Conservation (phyloP, 1,140 invertebrate species). For the Pararge aegeria region DNA sequence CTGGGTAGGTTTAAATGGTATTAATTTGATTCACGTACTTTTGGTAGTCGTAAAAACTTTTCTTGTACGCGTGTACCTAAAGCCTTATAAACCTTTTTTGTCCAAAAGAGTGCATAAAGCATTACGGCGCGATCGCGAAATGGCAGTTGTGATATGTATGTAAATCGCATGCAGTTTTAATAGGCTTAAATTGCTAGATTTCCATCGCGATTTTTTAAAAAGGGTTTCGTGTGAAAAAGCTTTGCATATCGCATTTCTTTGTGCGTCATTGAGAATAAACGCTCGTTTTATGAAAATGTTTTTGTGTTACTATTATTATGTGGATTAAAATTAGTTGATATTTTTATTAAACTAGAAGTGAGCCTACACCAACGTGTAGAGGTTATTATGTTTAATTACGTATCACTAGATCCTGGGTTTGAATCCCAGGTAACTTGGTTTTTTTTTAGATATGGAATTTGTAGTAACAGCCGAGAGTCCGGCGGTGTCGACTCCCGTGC, state of each 20-base stretch:
- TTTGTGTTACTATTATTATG: not conserved
- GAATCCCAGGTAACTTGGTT: no score
- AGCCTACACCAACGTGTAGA: no score
- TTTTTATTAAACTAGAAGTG: no score
- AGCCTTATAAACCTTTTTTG: not conserved
- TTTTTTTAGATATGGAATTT: no score
- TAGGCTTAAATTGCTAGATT: conserved; percentile 26
- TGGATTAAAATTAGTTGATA: not conserved
- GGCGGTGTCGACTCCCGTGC: no score
- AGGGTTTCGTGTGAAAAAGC: conserved; percentile 20
- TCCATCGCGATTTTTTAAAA: conserved; percentile 11
- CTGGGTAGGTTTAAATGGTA: no score
- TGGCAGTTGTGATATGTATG: conserved; percentile 23
- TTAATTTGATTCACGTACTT: not conserved
- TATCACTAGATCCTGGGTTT: no score
- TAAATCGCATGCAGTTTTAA: conserved; percentile 23
- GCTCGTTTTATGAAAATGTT: conserved; percentile 6
- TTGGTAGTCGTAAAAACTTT: not conserved
- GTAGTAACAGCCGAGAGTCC: no score
- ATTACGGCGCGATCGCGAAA: conserved; percentile 5
- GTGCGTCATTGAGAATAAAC: conserved; percentile 1
- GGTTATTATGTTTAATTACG: no score
- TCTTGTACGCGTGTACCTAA: not conserved
- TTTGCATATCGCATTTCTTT: conserved; percentile 13
- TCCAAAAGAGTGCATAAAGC: conserved; percentile 2